Evolutionary conservation across 2,888 invertebrate genomes (phyloP).

Genomic region (Labia minor): DNA sequence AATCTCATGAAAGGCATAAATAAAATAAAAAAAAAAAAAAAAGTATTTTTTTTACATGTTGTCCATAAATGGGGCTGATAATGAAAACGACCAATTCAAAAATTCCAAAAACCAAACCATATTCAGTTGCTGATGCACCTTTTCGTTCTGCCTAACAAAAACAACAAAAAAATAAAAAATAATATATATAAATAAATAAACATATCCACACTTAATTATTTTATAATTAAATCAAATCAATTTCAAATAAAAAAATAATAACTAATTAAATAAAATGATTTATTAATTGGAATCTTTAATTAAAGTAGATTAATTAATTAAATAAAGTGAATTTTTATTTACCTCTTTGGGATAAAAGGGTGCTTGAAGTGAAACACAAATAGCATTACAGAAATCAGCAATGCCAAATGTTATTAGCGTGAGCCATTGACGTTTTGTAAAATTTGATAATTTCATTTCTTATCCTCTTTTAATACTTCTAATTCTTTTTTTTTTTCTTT

Average conservation of each 20-base stretch:
- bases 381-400: conserved; percentile 73
- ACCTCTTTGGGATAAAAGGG: conserved; percentile 80
- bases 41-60: conserved; percentile 43
- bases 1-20: not conserved
- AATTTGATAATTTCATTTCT: conserved; percentile 37
- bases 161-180: conserved; percentile 13
- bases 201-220: not conserved
- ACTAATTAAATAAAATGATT: too few relatives aligned
- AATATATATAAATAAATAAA: not conserved
- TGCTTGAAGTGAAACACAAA: conserved; percentile 73
- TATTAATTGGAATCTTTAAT: too few relatives aligned
- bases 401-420: conserved; percentile 67
- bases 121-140: conserved; percentile 68
- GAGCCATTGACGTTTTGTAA: conserved; percentile 63
- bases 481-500: too few relatives aligned
- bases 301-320: too few relatives aligned
- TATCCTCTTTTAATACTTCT: not conserved
- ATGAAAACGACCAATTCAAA: conserved; percentile 76
- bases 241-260: too few relatives aligned
- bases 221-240: too few relatives aligned
- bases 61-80: conserved; percentile 71
- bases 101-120: conserved; percentile 76
- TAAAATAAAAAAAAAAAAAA: conserved; percentile 17
- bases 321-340: too few relatives aligned
- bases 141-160: conserved; percentile 62